Base-by-base conservation (phyloP, 1,140 invertebrate species). In the Araneus ventricosus region DNA sequence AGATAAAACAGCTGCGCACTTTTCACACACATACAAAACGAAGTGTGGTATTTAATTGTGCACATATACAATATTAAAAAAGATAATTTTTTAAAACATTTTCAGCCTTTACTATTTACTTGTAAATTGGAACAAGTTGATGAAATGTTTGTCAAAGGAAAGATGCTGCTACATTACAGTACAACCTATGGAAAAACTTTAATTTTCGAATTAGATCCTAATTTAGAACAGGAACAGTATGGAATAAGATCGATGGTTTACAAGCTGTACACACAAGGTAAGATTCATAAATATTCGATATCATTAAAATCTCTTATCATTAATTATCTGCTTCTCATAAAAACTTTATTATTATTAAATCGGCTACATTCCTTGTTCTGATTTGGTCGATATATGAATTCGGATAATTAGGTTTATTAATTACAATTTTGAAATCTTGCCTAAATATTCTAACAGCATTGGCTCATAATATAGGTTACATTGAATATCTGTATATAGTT, bases 261-360 rank as follows among this genome's bases (percentile, higher is more conserved):
- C 37, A 88, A 63, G 45, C n/a, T 93, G 27, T 82, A 88, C 39
- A 34, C 24, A 57, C 70, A 88, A 80, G 92, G 86, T 88, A 61
- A 75, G 59, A 22, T 24, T 22, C 24, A n/a, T 61, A 14, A 7
- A 17, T 57, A 10, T 57, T 17, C 17, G 17, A 57, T 10, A 10
- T 8, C 8, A 57, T 57, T 57, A 57, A 10, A 57, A 57, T 57
- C 52, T 57, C 17, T 57, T 17, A 57, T 7, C 22, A 63, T 63
- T 24, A 24, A 63, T 63, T 63, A 24, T n/a, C 8, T 63, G 4
- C 1, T 24, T n/a, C n/a, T 63, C 1, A 24, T n/a, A 24, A 63
- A 22, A 22, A 63, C 4, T 63, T n/a, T n/a, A n/a, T n/a, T n/a
- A n/a, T n/a, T n/a, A n/a, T n/a, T n/a, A n/a, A n/a, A n/a, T n/a